Conservation (phyloP, 2,888 invertebrate genomes). For the Hirtodrosophila confusa region DNA sequence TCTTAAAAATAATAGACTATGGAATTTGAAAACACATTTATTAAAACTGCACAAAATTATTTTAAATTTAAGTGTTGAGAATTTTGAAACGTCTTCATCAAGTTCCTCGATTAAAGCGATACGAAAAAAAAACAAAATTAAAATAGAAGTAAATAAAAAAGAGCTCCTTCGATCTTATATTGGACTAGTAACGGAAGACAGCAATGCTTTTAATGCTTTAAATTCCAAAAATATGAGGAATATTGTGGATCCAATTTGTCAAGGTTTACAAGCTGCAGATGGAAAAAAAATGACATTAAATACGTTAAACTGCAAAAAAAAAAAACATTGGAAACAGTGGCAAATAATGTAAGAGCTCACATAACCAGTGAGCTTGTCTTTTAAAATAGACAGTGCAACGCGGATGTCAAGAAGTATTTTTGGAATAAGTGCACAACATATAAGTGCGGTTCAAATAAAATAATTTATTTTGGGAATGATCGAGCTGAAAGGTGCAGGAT, state of each 20-base stretch:
- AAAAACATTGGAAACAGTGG: conserved; percentile 8
- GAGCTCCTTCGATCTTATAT: conserved; percentile 28
- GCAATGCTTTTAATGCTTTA: conserved; percentile 35
- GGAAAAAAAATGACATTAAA: too few species aligned
- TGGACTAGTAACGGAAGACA: conserved; percentile 44
- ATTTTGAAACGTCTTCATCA: background rate
- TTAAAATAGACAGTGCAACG: too few species aligned
- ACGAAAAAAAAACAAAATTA: conserved; percentile 5
- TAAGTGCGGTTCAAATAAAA: conserved; percentile 25
- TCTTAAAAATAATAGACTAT: too few species aligned
- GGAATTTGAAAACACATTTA: conserved; percentile 10
- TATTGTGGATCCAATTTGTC: too few species aligned
- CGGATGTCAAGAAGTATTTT: conserved; percentile 4
- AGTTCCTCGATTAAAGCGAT: background rate
- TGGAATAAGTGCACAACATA: conserved; percentile 42
- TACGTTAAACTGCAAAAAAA: conserved; percentile 35
- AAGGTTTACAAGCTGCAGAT: too few species aligned
- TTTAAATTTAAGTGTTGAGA: too few species aligned
- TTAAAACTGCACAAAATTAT: conserved; percentile 15
- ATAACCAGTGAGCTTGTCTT: too few species aligned
- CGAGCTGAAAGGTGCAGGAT: conserved; percentile 26
- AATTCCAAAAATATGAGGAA: conserved; percentile 13
- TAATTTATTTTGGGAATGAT: conserved; percentile 35
- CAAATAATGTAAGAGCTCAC: conserved; percentile 1
- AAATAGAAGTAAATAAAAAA: conserved; percentile 34